Evolutionary conservation across 2,888 invertebrate genomes (phyloP).

Genomic region (Lasioglossum pauxillum): DNA sequence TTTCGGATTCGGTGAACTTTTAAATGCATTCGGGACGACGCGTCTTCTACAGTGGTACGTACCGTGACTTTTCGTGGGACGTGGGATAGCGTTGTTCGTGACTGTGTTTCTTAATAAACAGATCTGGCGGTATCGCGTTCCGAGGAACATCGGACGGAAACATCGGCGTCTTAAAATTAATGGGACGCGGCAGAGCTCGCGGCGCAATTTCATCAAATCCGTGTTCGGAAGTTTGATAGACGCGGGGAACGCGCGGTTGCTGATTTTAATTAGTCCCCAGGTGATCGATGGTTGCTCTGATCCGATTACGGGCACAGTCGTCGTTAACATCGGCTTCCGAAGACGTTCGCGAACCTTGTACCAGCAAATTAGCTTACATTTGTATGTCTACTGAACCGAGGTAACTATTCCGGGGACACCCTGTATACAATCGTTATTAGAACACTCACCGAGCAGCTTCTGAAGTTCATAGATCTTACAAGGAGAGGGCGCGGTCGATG

Average conservation of each 20-base stretch:
- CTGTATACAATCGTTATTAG: not conserved
- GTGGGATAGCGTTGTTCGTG: not conserved
- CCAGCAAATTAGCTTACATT: not conserved
- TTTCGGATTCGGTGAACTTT: not conserved
- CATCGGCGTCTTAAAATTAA: slow-evolving; percentile 4
- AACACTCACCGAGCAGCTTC: not conserved
- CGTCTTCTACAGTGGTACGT: no score
- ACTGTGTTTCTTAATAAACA: not conserved
- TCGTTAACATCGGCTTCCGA: not conserved
- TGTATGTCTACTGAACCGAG: no score
- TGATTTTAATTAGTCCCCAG: not conserved
- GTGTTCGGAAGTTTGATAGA: not conserved
- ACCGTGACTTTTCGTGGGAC: not conserved
- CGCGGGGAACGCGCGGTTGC: not conserved
- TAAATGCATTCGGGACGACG: not conserved
- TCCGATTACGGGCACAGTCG: not conserved
- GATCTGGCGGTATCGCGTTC: not conserved
- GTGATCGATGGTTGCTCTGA: not conserved
- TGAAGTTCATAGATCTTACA: not conserved
- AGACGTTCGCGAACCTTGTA: not conserved
- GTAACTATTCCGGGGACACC: not conserved
- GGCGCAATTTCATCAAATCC: not conserved
- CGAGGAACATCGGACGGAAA: not conserved
- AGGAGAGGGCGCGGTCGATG: no score
- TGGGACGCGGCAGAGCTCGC: not conserved